A percentile compares a stretch with the other conserved stretches of the same genome.
phyloP scores from a whole-genome alignment of 2,113 vertebrate species.

The Paradisaea rubra region DNA sequence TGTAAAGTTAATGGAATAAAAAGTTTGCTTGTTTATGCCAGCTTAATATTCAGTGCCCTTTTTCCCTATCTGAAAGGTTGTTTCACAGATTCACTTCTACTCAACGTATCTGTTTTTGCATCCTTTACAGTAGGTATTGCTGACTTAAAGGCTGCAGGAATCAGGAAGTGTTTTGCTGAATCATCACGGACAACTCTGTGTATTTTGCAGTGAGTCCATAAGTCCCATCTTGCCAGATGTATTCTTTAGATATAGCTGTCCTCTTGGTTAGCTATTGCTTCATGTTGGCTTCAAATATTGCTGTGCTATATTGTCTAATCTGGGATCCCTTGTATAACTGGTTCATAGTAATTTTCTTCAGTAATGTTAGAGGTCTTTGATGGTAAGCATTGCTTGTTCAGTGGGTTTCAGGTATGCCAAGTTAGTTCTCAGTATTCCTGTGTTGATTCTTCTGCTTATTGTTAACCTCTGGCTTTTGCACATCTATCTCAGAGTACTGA shows the following conservation, averaged over 20 bases:
- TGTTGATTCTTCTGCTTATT: neutral
- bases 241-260: neutral
- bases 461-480: neutral
- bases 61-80: neutral
- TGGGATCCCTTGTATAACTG: neutral
- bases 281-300: neutral
- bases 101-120: neutral
- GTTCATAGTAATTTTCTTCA: neutral
- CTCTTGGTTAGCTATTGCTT: neutral
- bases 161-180: neutral
- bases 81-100: neutral
- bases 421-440: neutral
- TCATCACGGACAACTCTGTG: accelerated
- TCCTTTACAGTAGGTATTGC: neutral
- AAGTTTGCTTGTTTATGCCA: neutral
- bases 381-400: neutral
- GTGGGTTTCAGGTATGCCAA: neutral
- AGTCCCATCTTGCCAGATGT: neutral
- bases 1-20: slow-evolving; percentile 12
- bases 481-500: neutral
- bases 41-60: slow-evolving; percentile 24
- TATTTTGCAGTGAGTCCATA: neutral
- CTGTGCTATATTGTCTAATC: neutral
- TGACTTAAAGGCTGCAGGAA: neutral
- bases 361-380: neutral